Base-by-base conservation (phyloP, 2,797 vertebrate species). In the Sphenodon punctatus region DNA sequence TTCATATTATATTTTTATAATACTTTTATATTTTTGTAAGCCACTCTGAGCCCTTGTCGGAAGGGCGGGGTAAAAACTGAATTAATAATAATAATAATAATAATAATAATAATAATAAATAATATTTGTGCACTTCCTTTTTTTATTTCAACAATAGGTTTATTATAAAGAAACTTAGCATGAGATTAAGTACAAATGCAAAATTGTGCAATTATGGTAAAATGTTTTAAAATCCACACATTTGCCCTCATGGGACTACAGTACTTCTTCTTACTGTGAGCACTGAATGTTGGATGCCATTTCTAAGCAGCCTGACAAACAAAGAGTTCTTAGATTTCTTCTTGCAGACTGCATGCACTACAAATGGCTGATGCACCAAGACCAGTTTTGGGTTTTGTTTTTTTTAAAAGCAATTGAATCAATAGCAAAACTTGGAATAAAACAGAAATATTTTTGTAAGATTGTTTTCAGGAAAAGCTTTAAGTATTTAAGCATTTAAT, bases 201-300 rank as follows among this genome's bases (percentile, higher is more conserved):
- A 96, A 95, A 94, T 93, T 96, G 96, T 96, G 96, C 95, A 96
- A 96, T 94, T 95, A 95, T 94, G 94, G 96, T 95, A 96, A 95
- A 95, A 95, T 94, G 94, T 94, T 95, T 95, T 94, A 95, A 95
- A 95, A 95, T 93, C 95, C 94, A 95, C 93, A 94, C 94, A 91
- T 94, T 94, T 96, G 94, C 95, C 94, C 93, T 90, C 93, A 88
- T 80, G 94, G 96, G 94, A 96, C 95, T 96, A 96, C 95, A 95
- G 96, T 95, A 96, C 95, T 95, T 94, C 94, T 94, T 95, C 94
- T 95, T 94, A 93, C 94, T 95, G 95, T 96, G 95, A 96, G 96
- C 95, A 94, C 95, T 95, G 94, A 95, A 94, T 94, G 94, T 91
- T 89, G 89, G 94, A 94, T 92, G 93, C 90, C 93, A 93, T 93